Base-by-base conservation (phyloP, 2,113 vertebrate genomes). In the Uria lomvia region DNA sequence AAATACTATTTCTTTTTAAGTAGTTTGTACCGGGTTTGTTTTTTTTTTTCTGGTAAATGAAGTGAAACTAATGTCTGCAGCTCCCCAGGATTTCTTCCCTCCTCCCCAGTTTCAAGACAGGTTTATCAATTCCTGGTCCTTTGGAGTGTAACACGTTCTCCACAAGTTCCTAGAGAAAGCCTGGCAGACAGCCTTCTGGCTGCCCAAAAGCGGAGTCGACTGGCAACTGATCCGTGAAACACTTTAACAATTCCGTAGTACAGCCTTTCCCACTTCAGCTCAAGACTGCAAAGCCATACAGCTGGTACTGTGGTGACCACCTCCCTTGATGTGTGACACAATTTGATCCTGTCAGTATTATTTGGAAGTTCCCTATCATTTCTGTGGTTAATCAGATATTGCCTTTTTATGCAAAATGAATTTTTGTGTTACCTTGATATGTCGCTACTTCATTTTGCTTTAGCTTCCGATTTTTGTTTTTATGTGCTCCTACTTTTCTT, bases 41-140 rank as follows among this genome's bases (percentile, higher is more conserved):
- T 49, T 47, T 29, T 47, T 29, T 32, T 52, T 77, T 32, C 27
- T 70, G 34, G 38, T 47, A 78, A 62, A 71, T 29, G 7, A 77
- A 43, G 10, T 30, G 21, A 52, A 60, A 45, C 27, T 12, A 29
- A 22, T 11, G 15, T 30, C 24, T 50, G 36, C n/a, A 24, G 10
- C 29, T 58, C 19, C 30, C 15, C 15, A 42, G 52, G 19, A 40
- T 49, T 45, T 70, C 32, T 60, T 70, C 16, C 22, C 11, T 53
- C 45, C 21, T 52, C 3, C 21, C 20, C 1, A 0, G 3, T 59
- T 26, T 52, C 62, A 36, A n/a, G 32, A 36, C 3, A 49, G 24
- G 12, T 26, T 59, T 76, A 36, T 50, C 36, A n/a, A 6, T 24
- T n/a, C 36, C 22, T 49, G 9, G 42, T n/a, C 42, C 43, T 58